Percentiles rank a stretch among this genome's conserved stretches.
Conservation (phyloP, 2,113 vertebrate genomes). For the Heliornis fulica region DNA sequence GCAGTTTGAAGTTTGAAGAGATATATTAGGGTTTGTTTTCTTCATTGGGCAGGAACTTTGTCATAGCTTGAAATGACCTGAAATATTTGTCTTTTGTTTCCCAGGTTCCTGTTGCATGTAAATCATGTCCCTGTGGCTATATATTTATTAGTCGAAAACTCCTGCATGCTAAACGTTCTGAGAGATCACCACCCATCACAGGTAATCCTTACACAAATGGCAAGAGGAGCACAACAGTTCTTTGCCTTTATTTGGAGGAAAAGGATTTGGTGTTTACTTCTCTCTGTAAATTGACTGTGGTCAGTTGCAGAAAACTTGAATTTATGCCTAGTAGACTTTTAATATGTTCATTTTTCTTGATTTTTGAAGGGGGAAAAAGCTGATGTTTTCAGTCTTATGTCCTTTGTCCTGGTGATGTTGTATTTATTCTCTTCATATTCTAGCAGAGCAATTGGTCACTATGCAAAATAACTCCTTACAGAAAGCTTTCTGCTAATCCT, state of each 20-base stretch:
- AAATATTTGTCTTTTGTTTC: not conserved
- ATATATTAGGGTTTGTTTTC: not conserved
- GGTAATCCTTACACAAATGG: conserved; percentile 62
- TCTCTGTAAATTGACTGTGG: not conserved
- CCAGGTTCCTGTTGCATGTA: conserved; percentile 97
- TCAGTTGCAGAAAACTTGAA: not conserved
- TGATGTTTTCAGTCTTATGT: not conserved
- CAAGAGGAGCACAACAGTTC: not conserved
- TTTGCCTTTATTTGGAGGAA: not conserved
- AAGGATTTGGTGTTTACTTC: not conserved
- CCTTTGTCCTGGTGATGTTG: not conserved
- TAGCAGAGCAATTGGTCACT: not conserved
- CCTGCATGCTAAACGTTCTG: conserved; percentile 88
- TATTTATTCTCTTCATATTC: not conserved
- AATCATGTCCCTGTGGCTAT: conserved; percentile 95
- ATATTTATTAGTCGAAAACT: conserved; percentile 98
- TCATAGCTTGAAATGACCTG: not conserved
- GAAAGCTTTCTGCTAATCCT: not conserved
- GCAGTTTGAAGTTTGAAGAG: not conserved
- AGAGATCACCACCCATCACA: conserved; percentile 83
- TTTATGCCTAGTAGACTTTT: not conserved
- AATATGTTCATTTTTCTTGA: not conserved
- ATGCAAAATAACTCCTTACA: not conserved
- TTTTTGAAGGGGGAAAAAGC: not conserved
- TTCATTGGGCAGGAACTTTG: not conserved